Conservation (phyloP, 1,140 invertebrate genomes). For the Akabosia matsudoensis region DNA sequence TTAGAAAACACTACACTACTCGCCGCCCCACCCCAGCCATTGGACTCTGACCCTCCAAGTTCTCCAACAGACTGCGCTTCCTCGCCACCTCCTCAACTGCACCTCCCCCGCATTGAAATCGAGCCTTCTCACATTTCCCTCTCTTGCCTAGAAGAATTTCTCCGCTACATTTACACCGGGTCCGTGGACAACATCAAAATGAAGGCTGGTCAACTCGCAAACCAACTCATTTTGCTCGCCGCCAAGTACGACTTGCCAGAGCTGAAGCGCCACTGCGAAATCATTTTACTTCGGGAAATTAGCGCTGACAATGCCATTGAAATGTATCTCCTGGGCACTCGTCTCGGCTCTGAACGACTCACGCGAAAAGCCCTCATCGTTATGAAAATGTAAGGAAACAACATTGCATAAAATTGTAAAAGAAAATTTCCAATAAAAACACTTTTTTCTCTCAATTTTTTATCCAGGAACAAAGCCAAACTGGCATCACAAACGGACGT, state of each 20-base stretch:
- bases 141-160: slow-evolving; percentile 36
- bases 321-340: slow-evolving; percentile 33
- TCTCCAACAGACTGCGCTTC: background rate
- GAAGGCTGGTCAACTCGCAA: slow-evolving; percentile 29
- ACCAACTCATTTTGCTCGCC: slow-evolving; percentile 30
- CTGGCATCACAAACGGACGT: slow-evolving; percentile 36
- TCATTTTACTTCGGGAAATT: slow-evolving; percentile 26
- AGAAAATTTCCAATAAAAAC: background rate
- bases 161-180: slow-evolving; percentile 42
- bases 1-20: background rate
- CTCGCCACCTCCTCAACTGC: background rate
- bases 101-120: background rate
- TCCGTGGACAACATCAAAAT: slow-evolving; percentile 31
- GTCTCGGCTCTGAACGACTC: slow-evolving; percentile 25
- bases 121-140: background rate
- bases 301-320: slow-evolving; percentile 37
- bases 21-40: background rate
- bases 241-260: slow-evolving; percentile 34
- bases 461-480: slow-evolving; percentile 38
- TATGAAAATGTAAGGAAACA: slow-evolving; percentile 37
- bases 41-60: background rate
- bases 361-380: slow-evolving; percentile 29
- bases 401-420: background rate
- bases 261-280: slow-evolving; percentile 37
- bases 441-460: slow-evolving; percentile 5